Base-by-base conservation (phyloP, 2,888 invertebrate genomes). In the Reticulitermes lucifugus region DNA sequence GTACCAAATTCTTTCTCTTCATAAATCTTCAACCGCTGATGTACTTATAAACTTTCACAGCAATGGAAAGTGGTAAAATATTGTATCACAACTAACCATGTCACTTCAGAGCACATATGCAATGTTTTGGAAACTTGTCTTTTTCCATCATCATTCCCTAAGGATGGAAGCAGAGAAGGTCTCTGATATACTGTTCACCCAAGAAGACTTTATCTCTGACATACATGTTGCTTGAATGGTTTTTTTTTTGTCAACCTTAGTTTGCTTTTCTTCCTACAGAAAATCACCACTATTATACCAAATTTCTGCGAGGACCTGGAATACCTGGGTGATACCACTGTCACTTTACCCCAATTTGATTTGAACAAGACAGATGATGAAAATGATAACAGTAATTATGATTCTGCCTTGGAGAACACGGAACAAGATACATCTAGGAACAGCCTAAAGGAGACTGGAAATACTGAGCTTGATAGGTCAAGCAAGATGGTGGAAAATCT, bases 271-370 rank as follows among this genome's bases (percentile, higher is more conserved):
- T 85, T 83, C 22, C 83, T 59, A 46, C 92, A 92, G 86, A 92
- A 92, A 83, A 93, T 93, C 35, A 92, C 92, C 55, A 91, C 92
- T 83, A 91, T 95, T 87, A 93, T 94, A 84, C 94, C 93, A 41
- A 92, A 93, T 89, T 94, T 95, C 90, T 93, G 94, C 87, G 91
- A 93, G 41, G 93, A 94, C 79, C n/a, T 85, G 43, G 85, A 85
- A 75, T 85, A 85, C 73, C 21, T 85, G 75, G 85, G 82, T n/a
- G 84, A 84, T 43, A 79, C 35, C 21, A 79, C 77, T 22, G 60
- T 46, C 2, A 51, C 82, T 14, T 59, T 81, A 25, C 77, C 73
- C 59, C 84, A 84, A 10, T 84, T 85, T 41, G 85, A 85, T 25
- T 59, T 85, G 46, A 82, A 79, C 35, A 85, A 85, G 43, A 59